A percentile compares a stretch with the other conserved stretches of the same genome.
Conservation (phyloP, 2,888 invertebrate species). For the Timandra comae region DNA sequence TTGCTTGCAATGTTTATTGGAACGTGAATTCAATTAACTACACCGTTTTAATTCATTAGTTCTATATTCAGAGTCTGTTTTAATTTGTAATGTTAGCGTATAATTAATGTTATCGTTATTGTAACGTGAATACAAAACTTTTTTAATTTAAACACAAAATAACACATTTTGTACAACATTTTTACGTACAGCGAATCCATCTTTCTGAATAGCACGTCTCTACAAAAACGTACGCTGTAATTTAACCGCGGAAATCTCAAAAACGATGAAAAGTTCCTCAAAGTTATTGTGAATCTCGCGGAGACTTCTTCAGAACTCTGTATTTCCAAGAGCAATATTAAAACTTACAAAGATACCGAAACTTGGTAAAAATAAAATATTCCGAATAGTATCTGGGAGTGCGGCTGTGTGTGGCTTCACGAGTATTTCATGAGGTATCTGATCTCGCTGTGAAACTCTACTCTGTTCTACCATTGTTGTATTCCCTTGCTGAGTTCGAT, state of each 20-base stretch:
- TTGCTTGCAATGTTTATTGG: too few species aligned
- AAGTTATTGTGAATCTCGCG: conserved; percentile 36
- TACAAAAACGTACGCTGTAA: conserved; percentile 13
- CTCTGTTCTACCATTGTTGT: conserved; percentile 20
- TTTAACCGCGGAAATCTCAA: conserved; percentile 38
- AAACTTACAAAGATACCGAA: conserved; percentile 31
- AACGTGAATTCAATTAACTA: background rate
- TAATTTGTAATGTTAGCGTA: too few species aligned
- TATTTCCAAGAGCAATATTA: conserved; percentile 34
- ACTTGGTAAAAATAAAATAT: conserved; percentile 25
- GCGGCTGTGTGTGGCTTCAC: conserved; percentile 15
- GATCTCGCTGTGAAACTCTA: conserved; percentile 20
- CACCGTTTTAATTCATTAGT: too few species aligned
- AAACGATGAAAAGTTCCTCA: conserved; percentile 35
- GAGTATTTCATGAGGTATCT: conserved; percentile 25
- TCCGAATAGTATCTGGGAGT: conserved; percentile 9
- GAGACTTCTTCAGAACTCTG: conserved; percentile 32
- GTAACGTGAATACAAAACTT: too few species aligned
- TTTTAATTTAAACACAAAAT: too few species aligned
- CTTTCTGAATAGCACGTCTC: background rate
- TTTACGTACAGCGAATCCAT: too few species aligned
- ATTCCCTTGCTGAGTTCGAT: conserved; percentile 22
- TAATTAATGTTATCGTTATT: too few species aligned
- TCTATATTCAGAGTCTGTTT: too few species aligned
- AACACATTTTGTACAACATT: too few species aligned